These are phyloP conservation scores for Papilio helenus DNA, from an alignment of 1,140 invertebrate genomes.

Conservation along the genomic window DNA sequence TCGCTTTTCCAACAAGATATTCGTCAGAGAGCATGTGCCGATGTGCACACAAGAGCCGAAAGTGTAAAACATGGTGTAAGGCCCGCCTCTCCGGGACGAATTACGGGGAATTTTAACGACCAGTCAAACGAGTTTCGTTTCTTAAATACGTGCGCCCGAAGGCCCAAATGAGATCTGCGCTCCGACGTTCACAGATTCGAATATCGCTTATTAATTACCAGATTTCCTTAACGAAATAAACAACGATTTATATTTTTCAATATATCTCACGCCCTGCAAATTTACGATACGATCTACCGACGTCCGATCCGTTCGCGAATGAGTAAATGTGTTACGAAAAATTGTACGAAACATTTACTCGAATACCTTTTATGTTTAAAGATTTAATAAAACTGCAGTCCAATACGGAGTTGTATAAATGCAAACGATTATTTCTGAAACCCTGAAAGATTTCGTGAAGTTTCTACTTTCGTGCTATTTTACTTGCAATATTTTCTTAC, in stretches of 20 bases:
- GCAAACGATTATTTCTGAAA: not conserved
- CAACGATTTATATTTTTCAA: slow-evolving; percentile 42
- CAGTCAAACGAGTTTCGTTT: slow-evolving; percentile 65
- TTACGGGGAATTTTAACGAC: slow-evolving; percentile 73
- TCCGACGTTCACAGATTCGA: slow-evolving; percentile 46
- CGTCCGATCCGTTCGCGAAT: slow-evolving; percentile 22
- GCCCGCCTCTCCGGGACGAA: slow-evolving; percentile 64
- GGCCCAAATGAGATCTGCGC: slow-evolving; percentile 58
- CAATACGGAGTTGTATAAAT: not conserved
- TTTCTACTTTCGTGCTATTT: not conserved
- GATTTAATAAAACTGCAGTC: not conserved
- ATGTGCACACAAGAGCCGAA: slow-evolving; percentile 53
- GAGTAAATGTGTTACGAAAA: slow-evolving; percentile 12
- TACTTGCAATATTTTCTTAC: no score
- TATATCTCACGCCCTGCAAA: slow-evolving; percentile 35
- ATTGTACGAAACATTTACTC: not conserved
- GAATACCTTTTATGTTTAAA: not conserved
- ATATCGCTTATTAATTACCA: slow-evolving; percentile 50
- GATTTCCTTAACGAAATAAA: slow-evolving; percentile 46
- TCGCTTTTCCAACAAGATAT: slow-evolving; percentile 39
- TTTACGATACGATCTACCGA: slow-evolving; percentile 24
- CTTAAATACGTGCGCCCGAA: slow-evolving; percentile 59
- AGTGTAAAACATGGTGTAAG: slow-evolving; percentile 71
- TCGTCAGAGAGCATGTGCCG: slow-evolving; percentile 41
- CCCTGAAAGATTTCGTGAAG: not conserved